Base-by-base conservation (phyloP, 2,888 invertebrate genomes). In the Pterobdella sp. region DNA sequence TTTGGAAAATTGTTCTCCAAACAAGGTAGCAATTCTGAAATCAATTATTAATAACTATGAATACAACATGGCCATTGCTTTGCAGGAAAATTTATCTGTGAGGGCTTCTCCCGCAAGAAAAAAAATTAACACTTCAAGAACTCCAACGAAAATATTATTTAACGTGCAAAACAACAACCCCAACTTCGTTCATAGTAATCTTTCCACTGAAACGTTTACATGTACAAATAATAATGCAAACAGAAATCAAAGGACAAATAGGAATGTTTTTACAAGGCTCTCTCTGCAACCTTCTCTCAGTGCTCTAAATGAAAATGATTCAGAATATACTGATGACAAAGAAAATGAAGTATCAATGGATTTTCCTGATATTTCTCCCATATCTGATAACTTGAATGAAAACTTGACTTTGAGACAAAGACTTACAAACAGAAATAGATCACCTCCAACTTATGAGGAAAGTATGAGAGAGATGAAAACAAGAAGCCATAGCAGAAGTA, bases 101-200 rank as follows among this genome's bases (percentile, higher is more conserved):
- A 56, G 60, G 26, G 60, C 60, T 22, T 56, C 60, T 7, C 60
- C 60, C n/a, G 60, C 60, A 4, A 56, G 60, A n/a, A 56, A 56
- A 26, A 56, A 56, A n/a, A 22, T 18, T 14, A 56, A 56, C 26
- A 56, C 18, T 26, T 56, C 60, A 4, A 56, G 26, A 22, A 56
- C 60, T 56, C 60, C 60, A 3, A 56, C 60, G n/a, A 56, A 56
- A 18, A 7, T 42, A 14, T 42, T 42, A 42, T 7, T 18, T 42
- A 42, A 18, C 42, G 42, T 7, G 42, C 18, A 42, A 14, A 42
- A 7, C 18, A 42, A 42, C 18, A 7, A 18, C 42, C 42, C 7
- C 42, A 42, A 42, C 18, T 7, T 42, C 18, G 10, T 42, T 18
- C 7, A 42, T 18, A 42, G 18, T 18, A 42, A 7, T 42, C 10